Percentiles rank a stretch among this genome's conserved stretches.
Conservation (phyloP, 1,140 invertebrate species). For the Trichonephila clavata region DNA sequence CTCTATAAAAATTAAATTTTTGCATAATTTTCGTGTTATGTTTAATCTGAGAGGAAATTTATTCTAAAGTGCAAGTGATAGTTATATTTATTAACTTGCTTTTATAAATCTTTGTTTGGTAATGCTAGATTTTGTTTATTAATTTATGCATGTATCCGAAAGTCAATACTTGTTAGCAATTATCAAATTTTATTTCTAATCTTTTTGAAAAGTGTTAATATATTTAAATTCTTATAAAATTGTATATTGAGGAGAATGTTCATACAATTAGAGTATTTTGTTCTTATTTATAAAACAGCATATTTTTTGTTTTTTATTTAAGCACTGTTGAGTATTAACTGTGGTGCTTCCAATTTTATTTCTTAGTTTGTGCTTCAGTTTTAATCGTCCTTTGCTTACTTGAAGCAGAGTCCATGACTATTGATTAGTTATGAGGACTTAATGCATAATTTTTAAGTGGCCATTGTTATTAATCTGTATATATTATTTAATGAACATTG, state of each 20-base stretch:
- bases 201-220: background rate
- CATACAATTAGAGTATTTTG: background rate
- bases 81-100: background rate
- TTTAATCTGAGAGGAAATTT: constrained; percentile 5
- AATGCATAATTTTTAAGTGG: constrained; percentile 56
- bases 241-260: background rate
- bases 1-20: constrained; percentile 48
- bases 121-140: background rate
- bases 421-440: constrained; percentile 53
- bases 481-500: constrained; percentile 74
- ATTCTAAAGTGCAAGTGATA: background rate
- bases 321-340: constrained; percentile 37
- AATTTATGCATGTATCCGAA: background rate
- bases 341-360: constrained; percentile 65
- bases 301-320: constrained; percentile 28
- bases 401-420: constrained; percentile 39
- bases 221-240: too few relatives aligned
- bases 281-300: constrained; percentile 36
- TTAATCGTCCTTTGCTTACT: constrained; percentile 31
- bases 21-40: constrained; percentile 20
- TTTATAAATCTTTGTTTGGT: background rate
- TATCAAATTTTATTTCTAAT: constrained; percentile 15
- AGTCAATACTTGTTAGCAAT: background rate
- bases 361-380: constrained; percentile 40
- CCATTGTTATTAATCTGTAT: constrained; percentile 70